Conservation (phyloP, 2,113 vertebrate species). For the Serilophus lunatus region DNA sequence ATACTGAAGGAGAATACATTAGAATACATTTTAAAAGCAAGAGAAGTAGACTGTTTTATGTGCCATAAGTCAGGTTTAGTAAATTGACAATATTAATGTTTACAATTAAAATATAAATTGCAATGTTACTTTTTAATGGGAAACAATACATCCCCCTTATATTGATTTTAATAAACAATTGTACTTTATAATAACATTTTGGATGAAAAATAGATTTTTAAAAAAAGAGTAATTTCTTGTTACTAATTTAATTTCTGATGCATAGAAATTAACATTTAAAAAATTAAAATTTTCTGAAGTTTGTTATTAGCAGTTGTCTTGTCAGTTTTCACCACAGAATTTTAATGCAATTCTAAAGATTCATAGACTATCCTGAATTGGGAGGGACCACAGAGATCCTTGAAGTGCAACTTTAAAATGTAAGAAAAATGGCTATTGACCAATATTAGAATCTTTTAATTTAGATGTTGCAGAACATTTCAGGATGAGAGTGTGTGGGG, state of each 20-base stretch:
- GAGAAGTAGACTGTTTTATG: background rate
- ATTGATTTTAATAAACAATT: background rate
- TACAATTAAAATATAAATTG: background rate
- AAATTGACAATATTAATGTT: background rate
- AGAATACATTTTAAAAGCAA: background rate
- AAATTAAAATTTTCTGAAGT: background rate
- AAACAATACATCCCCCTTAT: background rate
- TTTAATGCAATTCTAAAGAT: background rate
- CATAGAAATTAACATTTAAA: background rate
- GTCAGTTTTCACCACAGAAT: background rate
- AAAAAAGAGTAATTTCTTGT: background rate
- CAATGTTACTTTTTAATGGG: background rate
- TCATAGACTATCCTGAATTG: background rate
- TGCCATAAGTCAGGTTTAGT: background rate
- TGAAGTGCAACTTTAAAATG: background rate
- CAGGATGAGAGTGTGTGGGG: background rate
- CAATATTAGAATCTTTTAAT: background rate
- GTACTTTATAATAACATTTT: background rate
- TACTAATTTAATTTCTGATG: background rate
- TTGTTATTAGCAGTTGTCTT: background rate
- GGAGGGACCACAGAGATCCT: background rate
- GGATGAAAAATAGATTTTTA: background rate
- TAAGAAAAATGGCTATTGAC: background rate
- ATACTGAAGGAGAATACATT: background rate
- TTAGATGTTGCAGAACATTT: background rate